These are phyloP conservation scores for Atta texana DNA, from an alignment of 1,140 invertebrate species.

Conservation along the genomic window DNA sequence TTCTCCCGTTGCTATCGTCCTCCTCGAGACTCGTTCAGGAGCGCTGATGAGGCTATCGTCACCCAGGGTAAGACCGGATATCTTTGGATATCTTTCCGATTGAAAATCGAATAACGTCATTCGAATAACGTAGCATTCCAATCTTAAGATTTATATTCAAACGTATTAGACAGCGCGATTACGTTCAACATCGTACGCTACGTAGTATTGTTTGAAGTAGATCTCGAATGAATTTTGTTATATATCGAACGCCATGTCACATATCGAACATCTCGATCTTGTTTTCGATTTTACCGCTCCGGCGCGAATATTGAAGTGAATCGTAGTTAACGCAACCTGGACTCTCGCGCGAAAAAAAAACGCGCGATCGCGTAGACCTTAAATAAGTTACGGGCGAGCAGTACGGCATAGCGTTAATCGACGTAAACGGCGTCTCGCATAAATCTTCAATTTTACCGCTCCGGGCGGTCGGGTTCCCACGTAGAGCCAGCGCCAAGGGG, in stretches of 20 bases:
- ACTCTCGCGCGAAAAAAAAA: not conserved
- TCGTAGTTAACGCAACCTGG: not conserved
- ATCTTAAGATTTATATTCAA: not conserved
- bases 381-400: slow-evolving; percentile 54
- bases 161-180: not conserved
- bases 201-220: too few relatives aligned
- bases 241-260: too few relatives aligned
- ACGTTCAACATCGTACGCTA: not conserved
- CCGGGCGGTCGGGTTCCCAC: slow-evolving; percentile 25
- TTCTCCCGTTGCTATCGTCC: slow-evolving; percentile 69
- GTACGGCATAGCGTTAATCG: slow-evolving; percentile 54
- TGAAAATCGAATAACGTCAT: not conserved
- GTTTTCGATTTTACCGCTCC: not conserved
- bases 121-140: not conserved
- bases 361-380: slow-evolving; percentile 17
- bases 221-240: not conserved
- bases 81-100: not conserved
- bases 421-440: slow-evolving; percentile 63
- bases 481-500: slow-evolving; percentile 57
- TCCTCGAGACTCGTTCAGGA: slow-evolving; percentile 67
- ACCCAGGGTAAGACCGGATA: slow-evolving; percentile 43
- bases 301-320: not conserved
- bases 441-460: slow-evolving; percentile 70
- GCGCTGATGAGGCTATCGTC: slow-evolving; percentile 43
- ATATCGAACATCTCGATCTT: slow-evolving; percentile 1